A percentile compares a stretch with the other conserved stretches of the same genome.
These are phyloP conservation scores for Drosophila erecta DNA, from an alignment of 1,140 invertebrate species.

Conservation along the genomic window DNA sequence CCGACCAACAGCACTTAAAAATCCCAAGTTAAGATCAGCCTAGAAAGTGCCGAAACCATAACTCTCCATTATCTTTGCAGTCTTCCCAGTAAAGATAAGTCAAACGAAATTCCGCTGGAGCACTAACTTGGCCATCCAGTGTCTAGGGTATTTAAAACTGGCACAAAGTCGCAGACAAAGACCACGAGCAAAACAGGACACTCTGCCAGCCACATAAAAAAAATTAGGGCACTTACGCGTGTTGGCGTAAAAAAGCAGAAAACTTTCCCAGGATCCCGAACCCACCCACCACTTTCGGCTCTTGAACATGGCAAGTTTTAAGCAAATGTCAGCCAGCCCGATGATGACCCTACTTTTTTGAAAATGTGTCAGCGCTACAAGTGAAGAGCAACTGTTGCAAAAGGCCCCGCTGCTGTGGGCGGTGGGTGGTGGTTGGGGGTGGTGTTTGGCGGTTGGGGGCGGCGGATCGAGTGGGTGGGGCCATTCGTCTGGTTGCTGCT, in stretches of 20 bases:
- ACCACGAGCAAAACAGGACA: slow-evolving; percentile 25
- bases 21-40: too few relatives aligned
- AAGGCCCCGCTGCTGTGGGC: slow-evolving; percentile 12
- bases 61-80: not conserved
- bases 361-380: slow-evolving; percentile 81
- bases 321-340: slow-evolving; percentile 75
- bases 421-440: not conserved
- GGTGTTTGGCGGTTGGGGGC: not conserved
- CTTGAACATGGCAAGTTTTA: slow-evolving; percentile 65
- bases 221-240: slow-evolving; percentile 80
- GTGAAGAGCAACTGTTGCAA: slow-evolving; percentile 78
- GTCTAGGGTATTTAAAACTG: slow-evolving; percentile 29
- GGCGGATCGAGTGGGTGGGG: slow-evolving; percentile 26
- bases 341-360: slow-evolving; percentile 79
- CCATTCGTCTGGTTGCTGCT: slow-evolving; percentile 40
- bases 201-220: slow-evolving; percentile 50
- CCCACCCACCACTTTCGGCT: slow-evolving; percentile 10
- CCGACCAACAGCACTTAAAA: too few relatives aligned
- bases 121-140: not conserved
- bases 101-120: not conserved
- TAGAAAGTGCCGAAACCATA: too few relatives aligned
- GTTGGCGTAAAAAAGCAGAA: slow-evolving; percentile 71
- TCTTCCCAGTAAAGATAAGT: too few relatives aligned
- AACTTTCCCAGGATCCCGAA: slow-evolving; percentile 54
- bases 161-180: slow-evolving; percentile 42